Base-by-base conservation (phyloP, 2,888 invertebrate genomes). In the Teleogryllus oceanicus region DNA sequence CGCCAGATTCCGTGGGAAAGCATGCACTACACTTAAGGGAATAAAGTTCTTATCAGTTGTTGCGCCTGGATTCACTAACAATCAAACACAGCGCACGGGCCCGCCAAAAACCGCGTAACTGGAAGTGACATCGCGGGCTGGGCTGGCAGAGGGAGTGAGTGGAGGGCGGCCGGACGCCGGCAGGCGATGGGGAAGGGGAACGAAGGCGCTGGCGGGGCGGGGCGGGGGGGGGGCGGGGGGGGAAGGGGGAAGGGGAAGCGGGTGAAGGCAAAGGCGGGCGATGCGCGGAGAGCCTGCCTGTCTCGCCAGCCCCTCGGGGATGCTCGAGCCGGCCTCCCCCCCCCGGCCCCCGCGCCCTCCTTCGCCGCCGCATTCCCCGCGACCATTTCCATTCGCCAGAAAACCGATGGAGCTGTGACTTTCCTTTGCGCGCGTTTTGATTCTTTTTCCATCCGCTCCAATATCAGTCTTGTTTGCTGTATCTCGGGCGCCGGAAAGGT, bases 401-500 rank as follows among this genome's bases (percentile, higher is more conserved):
- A 62, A 62, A 13, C 62, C 62, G 62, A 62, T 62, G 62, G 62
- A 62, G 62, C 62, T 62, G 62, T 62, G 62, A 62, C 62, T 62
- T 62, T 62, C 62, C 62, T 18, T 62, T n/a, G 62, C 62, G 13
- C 62, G 62, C 13, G 62, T 62, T 62, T 62, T 62, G 62, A 62
- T 62, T 62, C 62, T n/a, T 62, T 62, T 62, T 62, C 62, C 62
- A 62, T 62, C 62, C 62, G 62, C 62, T 62, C 62, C 62, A 62
- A 62, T 62, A 62, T 62, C 62, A 62, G 62, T 62, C 62, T 62
- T 62, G 62, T 62, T 62, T 62, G 62, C 62, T 62, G 62, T 62
- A 62, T 62, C 62, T 62, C 62, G 13, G 62, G 62, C 62, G 62
- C 62, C 62, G 62, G 62, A 62, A 62, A 62, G 62, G 62, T 37